Base-by-base conservation (phyloP, 2,888 invertebrate species). In the Eupithecia dodoneata region DNA sequence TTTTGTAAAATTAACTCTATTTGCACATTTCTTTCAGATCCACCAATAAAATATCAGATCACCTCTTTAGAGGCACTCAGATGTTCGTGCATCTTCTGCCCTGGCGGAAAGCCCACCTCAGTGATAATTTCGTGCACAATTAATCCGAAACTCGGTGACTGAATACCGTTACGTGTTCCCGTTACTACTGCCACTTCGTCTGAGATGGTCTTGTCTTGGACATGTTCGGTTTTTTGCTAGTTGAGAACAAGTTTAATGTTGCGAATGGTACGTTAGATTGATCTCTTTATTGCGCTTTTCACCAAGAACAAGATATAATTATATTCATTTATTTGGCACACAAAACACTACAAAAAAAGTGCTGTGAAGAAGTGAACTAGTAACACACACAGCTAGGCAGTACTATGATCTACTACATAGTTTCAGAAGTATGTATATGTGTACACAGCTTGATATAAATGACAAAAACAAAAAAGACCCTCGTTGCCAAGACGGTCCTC, bases 151-250 rank as follows among this genome's bases (percentile, higher is more conserved):
- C 67, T 73, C 79, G 67, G 78, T 79, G 80, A 67, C 77, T 73
- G 52, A 71, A 76, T 79, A 81, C 82, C 82, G 82, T 81, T 82
- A 80, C 67, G 4, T 42, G 67, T 67, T 75, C 75, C 82, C 80
- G 82, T 82, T 82, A 80, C 73, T 59, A 77, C 74, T 79, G 82
- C 80, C 82, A 76, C 69, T 66, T 69, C n/a, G 81, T 80, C 81
- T 78, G n/a, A 69, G 45, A 18, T 70, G 47, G 4, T 70, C 70
- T 70, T 70, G n/a, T 69, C 42, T n/a, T 69, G 52, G 73, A 41
- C 73, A 66, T 49, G 73, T 72, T 72, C 72, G 2, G 45, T 72
- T 72, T 63, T 59, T 72, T 63, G 30, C 73, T 73, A 65, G 63
- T 30, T 63, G 18, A 12, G 12, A 63, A 63, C 63, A 30, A 63